These are phyloP conservation scores for Platygyra sinensis DNA, from an alignment of 64 coral and sea anemone species.

Conservation along the genomic window DNA sequence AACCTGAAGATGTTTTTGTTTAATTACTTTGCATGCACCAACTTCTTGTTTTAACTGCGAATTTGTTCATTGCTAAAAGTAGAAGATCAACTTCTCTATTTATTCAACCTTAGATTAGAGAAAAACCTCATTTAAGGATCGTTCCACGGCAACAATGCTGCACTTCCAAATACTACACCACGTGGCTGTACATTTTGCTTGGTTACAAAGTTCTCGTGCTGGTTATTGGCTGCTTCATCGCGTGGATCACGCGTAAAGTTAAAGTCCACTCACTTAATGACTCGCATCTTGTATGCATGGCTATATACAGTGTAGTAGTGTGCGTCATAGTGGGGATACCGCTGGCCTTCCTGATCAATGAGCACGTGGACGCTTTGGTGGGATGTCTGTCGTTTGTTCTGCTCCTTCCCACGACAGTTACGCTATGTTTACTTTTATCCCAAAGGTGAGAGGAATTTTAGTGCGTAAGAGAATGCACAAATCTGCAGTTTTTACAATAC, in stretches of 20 bases:
- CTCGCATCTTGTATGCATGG: conserved; percentile 36
- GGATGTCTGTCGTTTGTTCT: conserved; percentile 35
- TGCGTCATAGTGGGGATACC: conserved; percentile 59
- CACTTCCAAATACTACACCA: conserved; percentile 49
- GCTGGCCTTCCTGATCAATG: conserved; percentile 53
- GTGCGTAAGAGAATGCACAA: too few relatives aligned
- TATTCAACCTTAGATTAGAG: neutral
- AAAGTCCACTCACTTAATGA: conserved; percentile 65
- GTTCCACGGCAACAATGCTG: conserved; percentile 56
- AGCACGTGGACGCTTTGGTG: conserved; percentile 44
- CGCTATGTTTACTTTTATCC: conserved; percentile 58
- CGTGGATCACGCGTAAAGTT: conserved; percentile 57
- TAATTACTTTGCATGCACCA: too few relatives aligned
- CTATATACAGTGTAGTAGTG: conserved; percentile 33
- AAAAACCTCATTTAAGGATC: neutral
- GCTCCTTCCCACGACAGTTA: conserved; percentile 47
- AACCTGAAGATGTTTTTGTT: too few relatives aligned
- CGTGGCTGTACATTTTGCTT: conserved; percentile 73
- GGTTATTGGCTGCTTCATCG: conserved; percentile 74
- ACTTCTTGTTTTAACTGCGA: too few relatives aligned
- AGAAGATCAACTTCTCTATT: neutral
- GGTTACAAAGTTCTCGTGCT: conserved; percentile 64
- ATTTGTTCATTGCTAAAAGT: too few relatives aligned
- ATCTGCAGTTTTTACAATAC: too few relatives aligned
- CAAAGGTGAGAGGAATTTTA: conserved; percentile 43